These are phyloP conservation scores for Drosophila hydei DNA, from an alignment of 1,140 invertebrate genomes.

Conservation along the genomic window DNA sequence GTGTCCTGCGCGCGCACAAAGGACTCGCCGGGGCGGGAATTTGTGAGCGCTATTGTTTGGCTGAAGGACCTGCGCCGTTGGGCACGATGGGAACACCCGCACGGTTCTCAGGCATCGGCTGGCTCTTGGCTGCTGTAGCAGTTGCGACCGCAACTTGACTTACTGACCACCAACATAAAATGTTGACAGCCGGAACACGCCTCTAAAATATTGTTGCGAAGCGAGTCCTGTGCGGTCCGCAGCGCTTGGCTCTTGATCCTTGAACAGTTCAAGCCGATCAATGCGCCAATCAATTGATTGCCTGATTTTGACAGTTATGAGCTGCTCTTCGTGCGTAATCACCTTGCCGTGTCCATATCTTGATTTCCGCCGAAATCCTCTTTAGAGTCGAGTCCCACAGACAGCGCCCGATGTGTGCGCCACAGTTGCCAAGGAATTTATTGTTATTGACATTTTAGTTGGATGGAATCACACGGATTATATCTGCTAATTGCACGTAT, in stretches of 20 bases:
- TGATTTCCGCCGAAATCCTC: conserved; percentile 46
- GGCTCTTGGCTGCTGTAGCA: conserved; percentile 47
- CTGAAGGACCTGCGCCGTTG: conserved; percentile 60
- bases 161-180: conserved; percentile 80
- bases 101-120: conserved; percentile 56
- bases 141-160: conserved; percentile 72
- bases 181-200: conserved; percentile 82
- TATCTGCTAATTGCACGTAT: conserved; percentile 67
- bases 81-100: conserved; percentile 62
- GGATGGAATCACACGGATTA: conserved; percentile 78
- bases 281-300: conserved; percentile 68
- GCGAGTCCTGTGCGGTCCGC: conserved; percentile 70
- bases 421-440: conserved; percentile 65
- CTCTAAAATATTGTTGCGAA: conserved; percentile 81
- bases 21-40: conserved; percentile 33
- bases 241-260: conserved; percentile 5
- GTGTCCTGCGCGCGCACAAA: conserved; percentile 57
- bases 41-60: conserved; percentile 58
- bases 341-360: conserved; percentile 47
- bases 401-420: conserved; percentile 2
- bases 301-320: conserved; percentile 73
- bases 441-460: conserved; percentile 80
- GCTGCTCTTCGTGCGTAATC: conserved; percentile 56
- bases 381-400: background rate
- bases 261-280: conserved; percentile 16